phyloP scores from a whole-genome alignment of 53 echinoderm and acorn worm genomes.

The Apostichopus leukothele region DNA sequence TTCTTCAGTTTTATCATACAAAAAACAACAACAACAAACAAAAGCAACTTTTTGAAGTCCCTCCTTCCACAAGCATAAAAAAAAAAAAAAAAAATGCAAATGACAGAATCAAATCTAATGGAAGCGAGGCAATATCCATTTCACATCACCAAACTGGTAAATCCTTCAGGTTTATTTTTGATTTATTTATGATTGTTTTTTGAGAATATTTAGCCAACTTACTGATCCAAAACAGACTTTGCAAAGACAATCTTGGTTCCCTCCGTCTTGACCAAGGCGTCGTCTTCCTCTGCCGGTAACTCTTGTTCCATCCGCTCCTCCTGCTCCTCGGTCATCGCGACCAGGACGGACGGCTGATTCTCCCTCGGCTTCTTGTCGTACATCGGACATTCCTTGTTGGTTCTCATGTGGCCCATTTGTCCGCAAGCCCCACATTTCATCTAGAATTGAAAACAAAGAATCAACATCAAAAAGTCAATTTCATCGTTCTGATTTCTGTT shows the following conservation, averaged over 20 bases:
- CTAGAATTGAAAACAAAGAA: constrained; percentile 41
- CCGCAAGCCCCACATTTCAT: constrained; percentile 98
- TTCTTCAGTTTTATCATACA: no score
- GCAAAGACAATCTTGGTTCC: constrained; percentile 96
- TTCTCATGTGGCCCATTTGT: constrained; percentile 88
- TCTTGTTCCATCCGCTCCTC: constrained; percentile 84
- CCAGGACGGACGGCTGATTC: constrained; percentile 77
- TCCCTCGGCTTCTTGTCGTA: constrained; percentile 75
- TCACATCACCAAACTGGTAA: no score
- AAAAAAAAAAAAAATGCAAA: no score
- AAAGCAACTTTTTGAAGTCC: no score
- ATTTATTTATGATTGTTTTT: no score
- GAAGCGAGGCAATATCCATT: no score
- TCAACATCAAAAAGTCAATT: background rate
- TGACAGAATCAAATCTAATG: no score
- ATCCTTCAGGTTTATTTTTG: no score
- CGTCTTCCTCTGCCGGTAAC: constrained; percentile 82
- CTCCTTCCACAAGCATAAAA: no score
- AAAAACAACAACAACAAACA: no score
- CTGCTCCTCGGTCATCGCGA: constrained; percentile 99
- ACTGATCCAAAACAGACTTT: constrained; percentile 88
- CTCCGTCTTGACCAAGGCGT: constrained; percentile 95
- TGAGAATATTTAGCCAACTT: constrained; percentile 34
- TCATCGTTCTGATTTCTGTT: no score
- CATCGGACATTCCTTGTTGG: constrained; percentile 93